Evolutionary conservation across 2,113 vertebrate genomes (phyloP).

Genomic region (Gobiocypris rarus): DNA sequence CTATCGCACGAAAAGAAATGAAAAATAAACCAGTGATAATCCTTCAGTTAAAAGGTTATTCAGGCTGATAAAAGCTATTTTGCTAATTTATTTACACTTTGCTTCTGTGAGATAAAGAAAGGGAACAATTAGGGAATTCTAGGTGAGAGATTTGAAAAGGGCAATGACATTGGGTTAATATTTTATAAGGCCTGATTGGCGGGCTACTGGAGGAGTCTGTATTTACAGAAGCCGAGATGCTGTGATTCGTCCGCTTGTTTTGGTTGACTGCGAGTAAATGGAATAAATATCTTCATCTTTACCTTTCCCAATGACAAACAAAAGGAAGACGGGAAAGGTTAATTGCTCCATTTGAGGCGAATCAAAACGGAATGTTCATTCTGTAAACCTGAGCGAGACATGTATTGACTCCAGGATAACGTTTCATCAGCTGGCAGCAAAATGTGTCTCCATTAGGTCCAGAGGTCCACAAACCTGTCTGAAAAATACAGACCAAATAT

Average conservation of each 20-base stretch:
- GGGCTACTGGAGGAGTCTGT: constrained; percentile 79
- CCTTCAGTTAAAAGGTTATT: constrained; percentile 99
- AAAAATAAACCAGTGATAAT: constrained; percentile 99
- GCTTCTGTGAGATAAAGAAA: constrained; percentile 97
- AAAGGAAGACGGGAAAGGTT: constrained; percentile 79
- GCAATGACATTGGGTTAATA: constrained; percentile 97
- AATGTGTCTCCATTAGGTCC: constrained; percentile 47
- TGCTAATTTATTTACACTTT: constrained; percentile 99
- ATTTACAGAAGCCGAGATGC: constrained; percentile 77
- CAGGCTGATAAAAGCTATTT: constrained; percentile 99
- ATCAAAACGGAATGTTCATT: constrained; percentile 70
- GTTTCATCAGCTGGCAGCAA: constrained; percentile 39
- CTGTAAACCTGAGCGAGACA: constrained; percentile 58
- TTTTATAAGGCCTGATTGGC: constrained; percentile 94
- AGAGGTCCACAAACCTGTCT: neutral
- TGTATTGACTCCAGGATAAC: constrained; percentile 44
- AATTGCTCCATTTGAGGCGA: constrained; percentile 77
- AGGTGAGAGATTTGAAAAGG: constrained; percentile 99
- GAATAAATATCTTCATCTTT: constrained; percentile 82
- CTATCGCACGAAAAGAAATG: constrained; percentile 97
- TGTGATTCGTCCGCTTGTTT: constrained; percentile 81
- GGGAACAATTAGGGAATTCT: constrained; percentile 99
- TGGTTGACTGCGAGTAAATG: constrained; percentile 78
- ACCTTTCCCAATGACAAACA: constrained; percentile 80
- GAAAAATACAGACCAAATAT: constrained; percentile 7